phyloP scores from a whole-genome alignment of 1,140 invertebrate species.

The Oscheius sp. region DNA sequence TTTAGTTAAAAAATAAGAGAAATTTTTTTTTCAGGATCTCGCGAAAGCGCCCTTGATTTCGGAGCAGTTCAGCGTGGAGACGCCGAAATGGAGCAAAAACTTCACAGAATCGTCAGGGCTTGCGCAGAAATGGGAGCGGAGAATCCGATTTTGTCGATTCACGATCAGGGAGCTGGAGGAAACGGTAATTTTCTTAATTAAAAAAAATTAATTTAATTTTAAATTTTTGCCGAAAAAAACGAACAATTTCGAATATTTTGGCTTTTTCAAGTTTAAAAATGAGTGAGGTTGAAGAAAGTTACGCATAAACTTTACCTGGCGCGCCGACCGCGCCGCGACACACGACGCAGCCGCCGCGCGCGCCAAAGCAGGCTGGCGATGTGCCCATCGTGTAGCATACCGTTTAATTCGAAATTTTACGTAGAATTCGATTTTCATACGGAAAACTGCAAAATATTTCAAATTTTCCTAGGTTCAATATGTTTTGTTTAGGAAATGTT shows the following conservation, averaged over 20 bases:
- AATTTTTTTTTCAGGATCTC: conserved; percentile 68
- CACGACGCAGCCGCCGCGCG: no score
- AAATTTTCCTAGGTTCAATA: conserved; percentile 12
- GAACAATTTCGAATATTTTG: no score
- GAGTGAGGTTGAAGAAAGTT: no score
- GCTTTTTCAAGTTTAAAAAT: no score
- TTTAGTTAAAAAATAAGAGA: neutral
- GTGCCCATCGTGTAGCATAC: no score
- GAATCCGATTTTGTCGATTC: conserved; percentile 90
- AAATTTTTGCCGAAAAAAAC: no score
- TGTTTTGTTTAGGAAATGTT: conserved; percentile 75
- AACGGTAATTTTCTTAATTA: conserved; percentile 71
- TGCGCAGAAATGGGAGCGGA: conserved; percentile 74
- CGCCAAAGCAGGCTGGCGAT: no score
- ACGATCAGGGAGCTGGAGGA: conserved; percentile 93
- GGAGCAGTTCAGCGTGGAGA: conserved; percentile 94
- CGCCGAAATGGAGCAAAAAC: conserved; percentile 96
- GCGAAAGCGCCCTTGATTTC: conserved; percentile 83
- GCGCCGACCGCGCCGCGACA: no score
- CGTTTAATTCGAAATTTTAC: no score
- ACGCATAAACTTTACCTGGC: no score
- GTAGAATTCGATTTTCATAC: no score
- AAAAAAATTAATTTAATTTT: neutral
- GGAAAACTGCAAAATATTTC: no score
- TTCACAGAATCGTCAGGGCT: conserved; percentile 86